Evolutionary conservation across 1,140 invertebrate genomes (phyloP), one percentile per base, ranked within the genome.

Genomic region (Bombus fervidus): DNA sequence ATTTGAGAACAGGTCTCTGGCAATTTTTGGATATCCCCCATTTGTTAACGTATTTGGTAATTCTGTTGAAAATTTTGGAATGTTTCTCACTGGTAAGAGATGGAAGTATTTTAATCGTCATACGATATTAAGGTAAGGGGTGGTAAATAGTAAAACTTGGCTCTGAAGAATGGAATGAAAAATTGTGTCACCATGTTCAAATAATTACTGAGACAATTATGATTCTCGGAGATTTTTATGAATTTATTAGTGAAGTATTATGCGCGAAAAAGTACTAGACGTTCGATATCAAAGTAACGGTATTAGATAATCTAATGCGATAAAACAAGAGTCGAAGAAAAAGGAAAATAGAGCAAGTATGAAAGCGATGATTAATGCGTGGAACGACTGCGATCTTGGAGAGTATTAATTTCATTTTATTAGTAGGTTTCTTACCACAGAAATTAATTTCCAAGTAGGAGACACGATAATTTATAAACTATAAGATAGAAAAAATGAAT

Each of bases 11-110:
- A 47, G 15, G 47, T 47, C 15, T 47, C 47, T 53, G 47, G 15
- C 0, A 22, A 53, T 53, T 53, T 53, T 8, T 22, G 1, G 0
- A 22, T 22, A 53, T 53, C 1, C 0, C 1, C 6, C 5, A 0
- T 53, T 53, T 53, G 47, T 0, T 53, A 53, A 53, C 18, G 18
- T 53, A 18, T 8, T 6, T 53, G 47, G 5, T 0, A 53, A 53
- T 53, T 53, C 47, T 22, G 18, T 53, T 6, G 47, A 53, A 22
- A 22, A 22, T 53, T 53, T 53, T 2, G 5, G 18, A 22, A 53
- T 22, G 18, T 22, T 22, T 22, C 22, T 22, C 18, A 22, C 47
- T 3, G 47, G 18, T 22, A 22, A 53, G 18, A 53, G 47, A 22
- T 53, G 18, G 1, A 53, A 53, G 47, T 22, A 53, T 53, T 53